These are phyloP conservation scores for Seriola aureovittata DNA, from an alignment of 2,113 vertebrate genomes.

Conservation along the genomic window DNA sequence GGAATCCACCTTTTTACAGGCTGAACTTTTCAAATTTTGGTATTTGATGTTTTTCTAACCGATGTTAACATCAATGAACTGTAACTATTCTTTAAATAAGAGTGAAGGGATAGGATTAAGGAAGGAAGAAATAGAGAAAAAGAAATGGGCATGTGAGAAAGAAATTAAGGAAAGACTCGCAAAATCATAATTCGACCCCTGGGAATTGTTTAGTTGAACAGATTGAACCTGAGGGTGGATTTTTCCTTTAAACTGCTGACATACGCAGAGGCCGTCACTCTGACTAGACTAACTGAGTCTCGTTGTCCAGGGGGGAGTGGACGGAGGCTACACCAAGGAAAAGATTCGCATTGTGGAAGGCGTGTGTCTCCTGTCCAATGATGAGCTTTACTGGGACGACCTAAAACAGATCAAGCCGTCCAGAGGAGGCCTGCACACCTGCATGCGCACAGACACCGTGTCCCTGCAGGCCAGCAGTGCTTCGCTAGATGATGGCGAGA, in stretches of 20 bases:
- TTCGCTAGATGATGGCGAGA: conserved; percentile 96
- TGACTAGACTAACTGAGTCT: conserved; percentile 1
- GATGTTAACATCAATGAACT: background rate
- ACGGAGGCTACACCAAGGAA: conserved; percentile 94
- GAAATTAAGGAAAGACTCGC: too few species aligned
- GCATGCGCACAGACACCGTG: conserved; percentile 97
- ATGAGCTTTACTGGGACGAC: conserved; percentile 97
- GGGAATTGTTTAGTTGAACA: background rate
- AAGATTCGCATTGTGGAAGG: conserved; percentile 98
- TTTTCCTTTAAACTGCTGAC: background rate
- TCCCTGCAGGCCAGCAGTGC: conserved; percentile 97
- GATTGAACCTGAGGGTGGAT: conserved; percentile 13
- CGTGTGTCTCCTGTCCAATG: conserved; percentile 93
- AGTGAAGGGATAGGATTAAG: background rate
- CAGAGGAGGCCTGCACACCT: conserved; percentile 94
- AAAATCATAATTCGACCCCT: background rate
- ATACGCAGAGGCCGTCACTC: background rate
- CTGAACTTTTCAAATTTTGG: background rate
- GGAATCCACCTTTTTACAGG: conserved; percentile 24
- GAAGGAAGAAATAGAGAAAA: too few species aligned
- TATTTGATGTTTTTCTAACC: background rate
- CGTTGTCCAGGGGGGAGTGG: conserved; percentile 86
- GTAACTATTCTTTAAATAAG: background rate
- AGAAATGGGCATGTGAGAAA: too few species aligned
- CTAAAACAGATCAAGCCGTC: conserved; percentile 95